Evolutionary conservation across 1,140 invertebrate species (phyloP).

Genomic region (Diorhabda carinulata): DNA sequence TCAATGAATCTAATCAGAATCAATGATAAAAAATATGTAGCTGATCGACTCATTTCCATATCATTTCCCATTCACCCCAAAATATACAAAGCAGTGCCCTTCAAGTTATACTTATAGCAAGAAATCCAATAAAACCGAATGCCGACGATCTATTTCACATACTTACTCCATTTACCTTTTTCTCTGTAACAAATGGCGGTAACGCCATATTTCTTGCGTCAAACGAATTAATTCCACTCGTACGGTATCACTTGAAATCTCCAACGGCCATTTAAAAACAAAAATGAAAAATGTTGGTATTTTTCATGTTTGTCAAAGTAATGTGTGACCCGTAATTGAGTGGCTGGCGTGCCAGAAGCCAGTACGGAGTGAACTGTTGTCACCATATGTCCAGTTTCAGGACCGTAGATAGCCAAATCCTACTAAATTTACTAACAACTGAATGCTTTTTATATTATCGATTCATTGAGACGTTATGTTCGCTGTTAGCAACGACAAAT

Average conservation of each 20-base stretch:
- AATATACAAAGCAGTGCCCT: no score
- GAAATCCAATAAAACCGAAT: neutral
- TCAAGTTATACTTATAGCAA: neutral
- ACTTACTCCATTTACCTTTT: constrained; percentile 2
- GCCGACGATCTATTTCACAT: neutral
- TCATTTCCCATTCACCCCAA: no score
- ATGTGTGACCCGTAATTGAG: constrained; percentile 18
- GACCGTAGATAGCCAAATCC: neutral
- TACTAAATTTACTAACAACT: no score
- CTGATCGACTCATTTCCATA: no score
- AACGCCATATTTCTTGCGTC: constrained; percentile 7
- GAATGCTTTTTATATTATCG: no score
- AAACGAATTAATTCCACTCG: constrained; percentile 9
- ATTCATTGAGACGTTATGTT: no score
- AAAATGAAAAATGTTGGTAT: constrained; percentile 15
- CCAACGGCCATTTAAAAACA: constrained; percentile 10
- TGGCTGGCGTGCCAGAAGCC: constrained; percentile 4
- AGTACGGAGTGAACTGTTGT: constrained; percentile 4
- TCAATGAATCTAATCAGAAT: no score
- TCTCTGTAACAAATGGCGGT: neutral
- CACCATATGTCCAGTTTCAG: constrained; percentile 11
- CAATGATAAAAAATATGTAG: no score
- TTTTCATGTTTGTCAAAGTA: constrained; percentile 19
- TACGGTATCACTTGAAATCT: constrained; percentile 14
- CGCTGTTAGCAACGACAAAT: no score